Base-by-base conservation (phyloP, 2,888 invertebrate species). In the Drosophila diplacantha region DNA sequence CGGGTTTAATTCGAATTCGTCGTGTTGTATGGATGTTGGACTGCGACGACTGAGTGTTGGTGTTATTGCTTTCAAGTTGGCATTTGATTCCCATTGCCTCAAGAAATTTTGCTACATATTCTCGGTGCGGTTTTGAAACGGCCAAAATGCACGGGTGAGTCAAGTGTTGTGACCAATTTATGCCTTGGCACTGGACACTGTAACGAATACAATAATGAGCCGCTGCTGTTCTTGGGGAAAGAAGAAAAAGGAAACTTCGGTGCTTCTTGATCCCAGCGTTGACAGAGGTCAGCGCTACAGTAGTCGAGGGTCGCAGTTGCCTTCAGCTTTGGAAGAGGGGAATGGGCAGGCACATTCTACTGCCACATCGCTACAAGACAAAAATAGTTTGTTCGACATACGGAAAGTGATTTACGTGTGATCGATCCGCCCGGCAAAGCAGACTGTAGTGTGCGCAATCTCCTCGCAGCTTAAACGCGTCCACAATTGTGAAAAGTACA, bases 1-100 rank as follows among this genome's bases (percentile, higher is more conserved):
- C 49, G 24, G 24, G n/a, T 22, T 57, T 11, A 37, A 57, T 39
- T 51, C 58, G 39, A 50, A 43, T 47, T 49, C 59, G 67, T 31
- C 50, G 53, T 65, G 51, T 65, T 52, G 46, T 59, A 63, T 69
- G 46, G 49, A 55, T 65, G 49, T 63, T 54, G 53, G 44, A 56
- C 59, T 79, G 62, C 69, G 60, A 60, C 69, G 66, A 67, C 56
- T 56, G 62, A 54, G 59, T 71, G 64, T 61, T 65, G 58, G 68
- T 68, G 72, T 69, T 74, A 73, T 77, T 73, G 78, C 83, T 77
- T 81, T 81, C 73, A 81, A 83, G 71, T 76, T 83, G 81, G 83
- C 83, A 83, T 83, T 79, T 81, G 81, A 72, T 81, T 81, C 83
- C 81, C 80, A 73, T 83, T 81, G 80, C 83, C 83, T 75, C 71